phyloP scores from a whole-genome alignment of 2,888 invertebrate genomes.

The Altica lythri region DNA sequence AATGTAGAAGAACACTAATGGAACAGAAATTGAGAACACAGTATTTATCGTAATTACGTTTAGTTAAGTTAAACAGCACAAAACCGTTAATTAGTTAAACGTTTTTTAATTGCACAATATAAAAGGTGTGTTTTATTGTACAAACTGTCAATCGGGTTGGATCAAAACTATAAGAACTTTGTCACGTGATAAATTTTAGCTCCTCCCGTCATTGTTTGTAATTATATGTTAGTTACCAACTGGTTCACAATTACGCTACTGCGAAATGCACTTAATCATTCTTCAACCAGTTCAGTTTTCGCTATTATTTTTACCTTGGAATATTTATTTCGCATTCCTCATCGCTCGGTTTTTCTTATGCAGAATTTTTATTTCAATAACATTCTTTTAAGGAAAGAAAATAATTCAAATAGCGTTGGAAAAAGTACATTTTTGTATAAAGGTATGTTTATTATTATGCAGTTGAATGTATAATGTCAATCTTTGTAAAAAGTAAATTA shows the following conservation, averaged over 20 bases:
- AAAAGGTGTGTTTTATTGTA: slow-evolving; percentile 5
- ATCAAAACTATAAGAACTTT: slow-evolving; percentile 15
- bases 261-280: slow-evolving; percentile 51
- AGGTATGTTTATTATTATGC: no score
- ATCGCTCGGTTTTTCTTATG: slow-evolving; percentile 2
- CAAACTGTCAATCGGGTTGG: slow-evolving; percentile 24
- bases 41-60: no score
- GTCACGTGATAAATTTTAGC: slow-evolving; percentile 33
- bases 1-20: no score
- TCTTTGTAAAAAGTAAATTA: no score
- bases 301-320: slow-evolving; percentile 28
- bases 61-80: no score
- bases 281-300: slow-evolving; percentile 41
- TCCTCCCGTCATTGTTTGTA: slow-evolving; percentile 55
- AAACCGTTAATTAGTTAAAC: no score
- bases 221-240: slow-evolving; percentile 54
- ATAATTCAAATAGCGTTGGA: background rate
- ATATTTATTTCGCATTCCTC: slow-evolving; percentile 37
- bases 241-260: slow-evolving; percentile 55
- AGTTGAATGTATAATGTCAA: no score
- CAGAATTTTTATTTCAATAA: slow-evolving; percentile 12
- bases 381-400: background rate
- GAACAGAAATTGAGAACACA: no score
- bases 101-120: slow-evolving; percentile 5
- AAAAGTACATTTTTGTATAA: no score